These are phyloP conservation scores for Falcaria lacertinaria DNA, from an alignment of 2,888 invertebrate species.

Conservation along the genomic window DNA sequence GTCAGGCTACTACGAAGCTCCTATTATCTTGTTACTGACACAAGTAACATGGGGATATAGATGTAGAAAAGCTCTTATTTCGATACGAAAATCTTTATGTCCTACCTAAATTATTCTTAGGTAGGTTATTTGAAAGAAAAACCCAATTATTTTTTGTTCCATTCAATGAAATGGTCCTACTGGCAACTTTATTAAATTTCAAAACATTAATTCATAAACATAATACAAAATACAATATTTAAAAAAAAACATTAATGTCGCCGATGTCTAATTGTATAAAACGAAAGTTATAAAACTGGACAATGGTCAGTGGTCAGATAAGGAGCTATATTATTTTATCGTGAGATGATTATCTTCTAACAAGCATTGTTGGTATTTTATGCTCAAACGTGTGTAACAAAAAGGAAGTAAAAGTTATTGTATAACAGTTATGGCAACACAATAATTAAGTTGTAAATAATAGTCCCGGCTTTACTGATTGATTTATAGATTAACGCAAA, in stretches of 20 bases:
- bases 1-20: not conserved
- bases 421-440: slow-evolving; percentile 19
- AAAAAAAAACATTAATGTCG: not conserved
- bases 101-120: no score
- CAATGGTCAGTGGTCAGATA: slow-evolving; percentile 11
- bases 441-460: slow-evolving; percentile 2
- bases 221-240: not conserved
- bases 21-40: not conserved
- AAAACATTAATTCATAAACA: no score
- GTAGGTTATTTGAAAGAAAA: no score
- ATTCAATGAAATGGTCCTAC: no score
- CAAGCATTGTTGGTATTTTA: slow-evolving; percentile 35
- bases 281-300: not conserved
- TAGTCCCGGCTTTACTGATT: not conserved
- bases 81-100: no score
- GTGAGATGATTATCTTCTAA: slow-evolving; percentile 37
- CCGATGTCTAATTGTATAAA: not conserved
- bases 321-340: slow-evolving; percentile 30
- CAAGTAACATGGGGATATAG: not conserved
- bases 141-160: no score
- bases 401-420: slow-evolving; percentile 36
- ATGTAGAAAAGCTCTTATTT: no score
- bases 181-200: no score
- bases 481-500: not conserved
- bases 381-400: slow-evolving; percentile 33